A percentile compares a stretch with the other conserved stretches of the same genome.
phyloP scores from a whole-genome alignment of 1,140 invertebrate species.

The Drosophila pandora region DNA sequence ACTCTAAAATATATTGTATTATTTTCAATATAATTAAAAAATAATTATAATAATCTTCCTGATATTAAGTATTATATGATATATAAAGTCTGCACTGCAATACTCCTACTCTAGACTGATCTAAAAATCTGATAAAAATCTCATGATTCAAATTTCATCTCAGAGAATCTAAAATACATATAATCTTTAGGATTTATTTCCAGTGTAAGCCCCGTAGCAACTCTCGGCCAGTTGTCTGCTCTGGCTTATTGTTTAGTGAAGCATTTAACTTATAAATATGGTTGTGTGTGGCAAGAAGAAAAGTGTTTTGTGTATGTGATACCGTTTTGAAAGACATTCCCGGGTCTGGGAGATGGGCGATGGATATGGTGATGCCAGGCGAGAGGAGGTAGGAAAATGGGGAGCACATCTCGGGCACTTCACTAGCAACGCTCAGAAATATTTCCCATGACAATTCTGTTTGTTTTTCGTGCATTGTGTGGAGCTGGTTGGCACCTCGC shows the following conservation, averaged over 20 bases:
- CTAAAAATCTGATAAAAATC: too few relatives aligned
- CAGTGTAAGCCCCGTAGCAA: slow-evolving; percentile 13
- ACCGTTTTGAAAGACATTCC: slow-evolving; percentile 74
- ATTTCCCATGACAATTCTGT: slow-evolving; percentile 82
- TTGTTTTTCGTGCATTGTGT: slow-evolving; percentile 81
- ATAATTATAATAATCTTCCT: too few relatives aligned
- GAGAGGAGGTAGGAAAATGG: slow-evolving; percentile 1
- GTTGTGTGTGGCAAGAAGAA: slow-evolving; percentile 68
- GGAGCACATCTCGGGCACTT: slow-evolving; percentile 36
- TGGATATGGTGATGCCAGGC: neutral
- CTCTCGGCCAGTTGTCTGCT: slow-evolving; percentile 24
- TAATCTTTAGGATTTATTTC: neutral
- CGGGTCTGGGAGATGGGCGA: neutral
- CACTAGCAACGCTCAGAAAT: slow-evolving; percentile 60
- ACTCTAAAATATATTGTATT: too few relatives aligned
- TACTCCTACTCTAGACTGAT: too few relatives aligned
- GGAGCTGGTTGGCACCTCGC: slow-evolving; percentile 28
- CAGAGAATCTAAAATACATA: too few relatives aligned
- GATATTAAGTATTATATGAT: too few relatives aligned
- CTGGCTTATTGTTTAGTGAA: slow-evolving; percentile 80
- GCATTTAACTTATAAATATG: slow-evolving; percentile 82
- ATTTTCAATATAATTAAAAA: too few relatives aligned
- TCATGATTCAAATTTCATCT: too few relatives aligned
- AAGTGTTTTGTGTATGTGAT: slow-evolving; percentile 79
- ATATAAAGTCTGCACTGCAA: too few relatives aligned